Percentiles rank a stretch among this genome's conserved stretches.
Conservation (phyloP, 2,113 vertebrate genomes). For the Myotis yumanensis region DNA sequence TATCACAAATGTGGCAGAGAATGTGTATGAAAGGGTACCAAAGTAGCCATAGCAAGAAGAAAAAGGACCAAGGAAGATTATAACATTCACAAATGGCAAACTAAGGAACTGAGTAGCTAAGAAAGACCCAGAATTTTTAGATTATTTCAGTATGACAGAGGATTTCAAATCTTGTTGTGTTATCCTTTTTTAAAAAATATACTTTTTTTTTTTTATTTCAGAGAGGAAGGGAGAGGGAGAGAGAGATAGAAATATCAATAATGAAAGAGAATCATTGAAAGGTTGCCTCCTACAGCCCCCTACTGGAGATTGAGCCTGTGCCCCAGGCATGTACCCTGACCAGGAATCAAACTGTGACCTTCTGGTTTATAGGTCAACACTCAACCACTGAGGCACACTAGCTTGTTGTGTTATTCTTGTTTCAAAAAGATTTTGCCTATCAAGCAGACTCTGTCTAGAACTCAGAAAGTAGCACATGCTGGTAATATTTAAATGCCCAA, state of each 20-base stretch:
- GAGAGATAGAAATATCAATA: no score
- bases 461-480: neutral
- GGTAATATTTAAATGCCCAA: neutral
- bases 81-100: neutral
- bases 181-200: neutral
- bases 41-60: neutral
- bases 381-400: no score
- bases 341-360: no score
- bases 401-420: neutral
- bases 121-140: neutral
- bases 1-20: neutral
- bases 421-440: neutral
- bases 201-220: no score
- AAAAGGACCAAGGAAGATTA: neutral
- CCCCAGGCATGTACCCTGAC: no score
- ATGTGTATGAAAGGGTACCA: neutral
- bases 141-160: neutral
- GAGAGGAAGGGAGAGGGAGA: no score
- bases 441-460: neutral
- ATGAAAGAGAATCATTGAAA: no score
- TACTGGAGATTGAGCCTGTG: no score
- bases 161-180: neutral
- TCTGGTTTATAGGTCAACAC: no score
- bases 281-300: no score
- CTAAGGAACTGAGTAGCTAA: neutral